phyloP scores from a whole-genome alignment of 2,797 vertebrate genomes.

The Buceros bicornis region DNA sequence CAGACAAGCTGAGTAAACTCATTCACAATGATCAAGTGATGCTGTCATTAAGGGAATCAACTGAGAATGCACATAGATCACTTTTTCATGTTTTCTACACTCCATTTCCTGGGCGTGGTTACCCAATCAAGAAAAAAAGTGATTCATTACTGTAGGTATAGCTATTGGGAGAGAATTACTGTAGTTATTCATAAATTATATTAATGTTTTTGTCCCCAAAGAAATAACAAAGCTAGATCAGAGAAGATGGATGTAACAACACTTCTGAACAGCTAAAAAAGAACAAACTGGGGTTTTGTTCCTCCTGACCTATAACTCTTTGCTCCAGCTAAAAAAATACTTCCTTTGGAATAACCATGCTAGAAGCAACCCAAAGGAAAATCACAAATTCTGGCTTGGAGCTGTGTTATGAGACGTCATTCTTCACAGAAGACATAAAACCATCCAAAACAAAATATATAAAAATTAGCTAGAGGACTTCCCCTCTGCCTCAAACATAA shows the following conservation, averaged over 20 bases:
- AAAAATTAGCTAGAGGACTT: neutral
- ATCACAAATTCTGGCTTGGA: neutral
- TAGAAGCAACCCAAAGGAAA: neutral
- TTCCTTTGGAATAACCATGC: neutral
- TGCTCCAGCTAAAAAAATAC: neutral
- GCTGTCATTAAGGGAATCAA: neutral
- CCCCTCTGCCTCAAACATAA: neutral
- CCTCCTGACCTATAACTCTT: neutral
- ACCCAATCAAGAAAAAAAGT: neutral
- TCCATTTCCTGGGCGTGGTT: neutral
- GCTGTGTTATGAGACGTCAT: neutral
- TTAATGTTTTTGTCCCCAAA: neutral
- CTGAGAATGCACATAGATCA: neutral
- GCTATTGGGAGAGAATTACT: neutral
- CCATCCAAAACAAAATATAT: neutral
- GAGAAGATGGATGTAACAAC: neutral
- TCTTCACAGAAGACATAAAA: neutral
- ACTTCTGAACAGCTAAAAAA: neutral
- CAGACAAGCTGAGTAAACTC: neutral
- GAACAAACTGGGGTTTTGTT: too few relatives aligned
- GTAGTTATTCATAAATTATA: neutral
- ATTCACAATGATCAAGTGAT: neutral
- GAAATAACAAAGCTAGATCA: neutral
- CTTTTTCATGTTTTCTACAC: neutral
- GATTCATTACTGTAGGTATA: neutral